These are phyloP conservation scores for Drosophila bipectinata DNA, from an alignment of 1,140 invertebrate genomes.

Conservation along the genomic window DNA sequence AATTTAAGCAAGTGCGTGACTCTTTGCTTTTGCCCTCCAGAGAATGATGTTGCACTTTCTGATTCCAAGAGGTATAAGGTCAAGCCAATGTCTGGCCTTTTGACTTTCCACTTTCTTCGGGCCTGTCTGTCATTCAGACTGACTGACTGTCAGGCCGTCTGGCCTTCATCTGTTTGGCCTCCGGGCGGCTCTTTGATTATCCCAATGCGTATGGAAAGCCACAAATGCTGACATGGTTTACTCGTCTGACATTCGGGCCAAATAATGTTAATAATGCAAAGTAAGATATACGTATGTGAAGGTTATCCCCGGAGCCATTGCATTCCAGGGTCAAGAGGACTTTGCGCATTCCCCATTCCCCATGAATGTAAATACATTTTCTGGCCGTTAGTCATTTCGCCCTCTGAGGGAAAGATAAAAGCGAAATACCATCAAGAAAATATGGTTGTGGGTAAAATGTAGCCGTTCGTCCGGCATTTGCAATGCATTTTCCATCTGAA, in stretches of 20 bases:
- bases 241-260: slow-evolving; percentile 20
- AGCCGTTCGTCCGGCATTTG: slow-evolving; percentile 17
- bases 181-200: slow-evolving; percentile 32
- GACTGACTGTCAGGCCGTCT: slow-evolving; percentile 39
- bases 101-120: slow-evolving; percentile 13
- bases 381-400: slow-evolving; percentile 7
- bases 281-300: slow-evolving; percentile 32
- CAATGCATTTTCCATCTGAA: slow-evolving; percentile 24
- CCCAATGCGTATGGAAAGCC: slow-evolving; percentile 34
- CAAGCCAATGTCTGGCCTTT: slow-evolving; percentile 26
- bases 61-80: slow-evolving; percentile 21
- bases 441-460: slow-evolving; percentile 5
- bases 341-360: slow-evolving; percentile 12
- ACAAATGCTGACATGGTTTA: slow-evolving; percentile 26
- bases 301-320: slow-evolving; percentile 16
- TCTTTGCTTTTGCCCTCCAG: slow-evolving; percentile 1
- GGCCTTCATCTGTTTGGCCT: slow-evolving; percentile 31
- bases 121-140: background rate
- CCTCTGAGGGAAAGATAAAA: slow-evolving; percentile 11
- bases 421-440: slow-evolving; percentile 33
- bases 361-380: slow-evolving; percentile 37
- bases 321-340: slow-evolving; percentile 26
- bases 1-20: slow-evolving; percentile 1
- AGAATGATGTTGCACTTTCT: slow-evolving; percentile 44
- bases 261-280: slow-evolving; percentile 43